Percentiles rank a stretch among this genome's conserved stretches.
These are phyloP conservation scores for Dryobotodes eremita DNA, from an alignment of 2,888 invertebrate genomes.

Conservation along the genomic window DNA sequence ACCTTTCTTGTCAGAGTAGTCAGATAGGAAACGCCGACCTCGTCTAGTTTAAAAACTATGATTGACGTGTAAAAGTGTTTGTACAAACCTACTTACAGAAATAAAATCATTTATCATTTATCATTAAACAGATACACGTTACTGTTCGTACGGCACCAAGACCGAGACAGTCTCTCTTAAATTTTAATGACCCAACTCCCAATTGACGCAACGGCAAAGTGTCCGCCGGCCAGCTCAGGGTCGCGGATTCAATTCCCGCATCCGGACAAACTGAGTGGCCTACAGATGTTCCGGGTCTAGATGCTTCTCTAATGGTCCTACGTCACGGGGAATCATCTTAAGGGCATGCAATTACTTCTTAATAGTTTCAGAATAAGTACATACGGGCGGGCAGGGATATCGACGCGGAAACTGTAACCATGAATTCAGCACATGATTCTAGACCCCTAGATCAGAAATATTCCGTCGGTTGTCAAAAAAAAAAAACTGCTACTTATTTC, in stretches of 20 bases:
- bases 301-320: slow-evolving; percentile 37
- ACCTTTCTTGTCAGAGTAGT: no score
- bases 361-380: neutral
- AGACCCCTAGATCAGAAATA: no score
- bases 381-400: no score
- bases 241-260: slow-evolving; percentile 57
- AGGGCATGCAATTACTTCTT: neutral
- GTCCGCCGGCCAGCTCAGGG: slow-evolving; percentile 50
- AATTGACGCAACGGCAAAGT: slow-evolving; percentile 55
- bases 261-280: slow-evolving; percentile 45
- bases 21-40: no score
- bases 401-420: no score
- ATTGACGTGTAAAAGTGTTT: no score
- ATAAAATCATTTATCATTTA: no score
- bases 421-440: no score
- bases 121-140: neutral
- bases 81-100: no score
- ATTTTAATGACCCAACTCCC: slow-evolving; percentile 52
- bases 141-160: slow-evolving; percentile 30
- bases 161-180: slow-evolving; percentile 23
- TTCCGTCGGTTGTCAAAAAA: no score
- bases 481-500: no score
- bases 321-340: slow-evolving; percentile 19
- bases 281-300: slow-evolving; percentile 33
- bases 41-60: no score